A percentile compares a stretch with the other conserved stretches of the same genome.
Evolutionary conservation across 2,888 invertebrate genomes (phyloP).

Genomic region (Carpatolechia fugitivella): DNA sequence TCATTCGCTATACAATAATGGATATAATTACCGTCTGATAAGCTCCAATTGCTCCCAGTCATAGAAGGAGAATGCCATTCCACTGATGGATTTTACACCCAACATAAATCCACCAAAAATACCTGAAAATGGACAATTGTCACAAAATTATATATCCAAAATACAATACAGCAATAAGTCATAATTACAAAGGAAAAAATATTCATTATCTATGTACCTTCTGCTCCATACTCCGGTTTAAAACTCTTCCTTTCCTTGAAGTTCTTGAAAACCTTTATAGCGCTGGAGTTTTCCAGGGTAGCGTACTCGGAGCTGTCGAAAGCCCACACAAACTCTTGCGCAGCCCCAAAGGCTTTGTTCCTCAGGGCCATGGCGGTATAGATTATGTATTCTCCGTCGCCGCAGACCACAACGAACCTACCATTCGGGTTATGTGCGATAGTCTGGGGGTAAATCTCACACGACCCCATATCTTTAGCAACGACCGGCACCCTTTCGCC

Average conservation of each 20-base stretch:
- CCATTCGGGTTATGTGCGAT: constrained; percentile 99
- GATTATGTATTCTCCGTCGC: constrained; percentile 99
- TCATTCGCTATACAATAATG: too few relatives aligned
- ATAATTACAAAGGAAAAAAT: too few relatives aligned
- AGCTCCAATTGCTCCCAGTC: constrained; percentile 98
- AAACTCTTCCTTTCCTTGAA: constrained; percentile 98
- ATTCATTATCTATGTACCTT: constrained; percentile 78
- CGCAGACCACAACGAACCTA: constrained; percentile 94
- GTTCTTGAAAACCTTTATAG: constrained; percentile 97
- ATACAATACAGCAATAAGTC: too few relatives aligned
- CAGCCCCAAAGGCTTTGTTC: constrained; percentile 99
- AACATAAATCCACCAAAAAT: constrained; percentile 95
- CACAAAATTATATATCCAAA: too few relatives aligned
- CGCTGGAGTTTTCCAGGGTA: constrained; percentile 92
- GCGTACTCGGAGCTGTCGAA: constrained; percentile 96
- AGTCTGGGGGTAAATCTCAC: constrained; percentile 99
- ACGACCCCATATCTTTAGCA: constrained; percentile 99
- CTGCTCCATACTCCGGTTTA: constrained; percentile 97
- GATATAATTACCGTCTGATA: constrained; percentile 79
- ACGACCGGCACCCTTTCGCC: constrained; percentile 95
- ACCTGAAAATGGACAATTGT: constrained; percentile 61
- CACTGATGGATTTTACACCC: constrained; percentile 94
- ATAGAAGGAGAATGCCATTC: constrained; percentile 97
- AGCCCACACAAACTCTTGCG: constrained; percentile 99
- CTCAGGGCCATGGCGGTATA: constrained; percentile 99